phyloP scores from a whole-genome alignment of 2,888 invertebrate genomes.

The Rotaria macrura region DNA sequence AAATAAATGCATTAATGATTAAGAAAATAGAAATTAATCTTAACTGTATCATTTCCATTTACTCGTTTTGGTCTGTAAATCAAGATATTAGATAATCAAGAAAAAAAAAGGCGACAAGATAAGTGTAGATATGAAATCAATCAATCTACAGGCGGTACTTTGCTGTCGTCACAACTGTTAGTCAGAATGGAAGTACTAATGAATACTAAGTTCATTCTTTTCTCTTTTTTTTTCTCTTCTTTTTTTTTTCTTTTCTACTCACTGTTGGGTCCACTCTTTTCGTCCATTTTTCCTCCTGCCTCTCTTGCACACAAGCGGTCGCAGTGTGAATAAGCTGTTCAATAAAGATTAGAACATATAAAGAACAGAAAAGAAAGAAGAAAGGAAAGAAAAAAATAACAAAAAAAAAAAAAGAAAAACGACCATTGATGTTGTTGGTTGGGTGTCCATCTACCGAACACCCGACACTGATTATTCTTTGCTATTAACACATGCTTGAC shows the following conservation, averaged over 20 bases:
- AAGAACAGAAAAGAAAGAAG: neutral
- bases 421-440: neutral
- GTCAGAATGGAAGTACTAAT: neutral
- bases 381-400: neutral
- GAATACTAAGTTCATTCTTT: slow-evolving; percentile 15
- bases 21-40: neutral
- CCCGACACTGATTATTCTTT: neutral
- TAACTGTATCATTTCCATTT: neutral
- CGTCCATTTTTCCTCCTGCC: neutral
- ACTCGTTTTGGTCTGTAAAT: neutral
- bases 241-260: neutral
- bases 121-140: neutral
- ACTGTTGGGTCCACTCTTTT: neutral
- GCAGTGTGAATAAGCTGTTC: neutral
- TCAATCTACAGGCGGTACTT: slow-evolving; percentile 1
- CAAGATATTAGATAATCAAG: neutral
- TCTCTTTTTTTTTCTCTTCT: neutral
- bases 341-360: neutral
- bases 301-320: neutral
- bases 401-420: neutral
- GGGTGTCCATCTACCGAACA: neutral
- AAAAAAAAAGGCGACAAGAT: neutral
- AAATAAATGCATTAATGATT: neutral
- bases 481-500: neutral
- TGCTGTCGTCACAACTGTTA: neutral